Evolutionary conservation across 1,140 invertebrate genomes (phyloP).

Genomic region (Bombus breviceps): DNA sequence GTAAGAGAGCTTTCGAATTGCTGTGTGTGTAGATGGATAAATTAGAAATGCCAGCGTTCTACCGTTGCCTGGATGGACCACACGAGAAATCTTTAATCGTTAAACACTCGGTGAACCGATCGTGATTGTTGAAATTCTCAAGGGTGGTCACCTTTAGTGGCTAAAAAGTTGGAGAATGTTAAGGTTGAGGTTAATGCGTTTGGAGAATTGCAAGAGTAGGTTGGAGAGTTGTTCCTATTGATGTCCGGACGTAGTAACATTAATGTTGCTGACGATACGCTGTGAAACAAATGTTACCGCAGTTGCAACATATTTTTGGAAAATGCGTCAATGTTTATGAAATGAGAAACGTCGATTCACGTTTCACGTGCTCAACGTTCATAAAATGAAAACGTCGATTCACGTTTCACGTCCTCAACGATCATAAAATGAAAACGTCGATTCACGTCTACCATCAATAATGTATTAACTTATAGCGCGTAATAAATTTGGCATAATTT

Average conservation of each 20-base stretch:
- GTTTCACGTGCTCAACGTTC: too few species aligned
- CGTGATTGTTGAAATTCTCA: not conserved
- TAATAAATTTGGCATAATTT: too few species aligned
- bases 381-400: too few species aligned
- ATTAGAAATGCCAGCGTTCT: constrained; percentile 18
- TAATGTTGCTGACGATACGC: too few species aligned
- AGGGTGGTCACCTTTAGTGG: not conserved
- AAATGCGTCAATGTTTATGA: too few species aligned
- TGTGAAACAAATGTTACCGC: too few species aligned
- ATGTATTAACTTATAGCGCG: too few species aligned
- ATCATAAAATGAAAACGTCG: too few species aligned
- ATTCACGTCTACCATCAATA: too few species aligned
- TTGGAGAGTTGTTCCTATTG: not conserved
- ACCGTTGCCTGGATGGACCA: fast-evolving
- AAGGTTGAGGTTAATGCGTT: not conserved
- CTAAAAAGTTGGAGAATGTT: not conserved
- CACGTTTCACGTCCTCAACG: too few species aligned
- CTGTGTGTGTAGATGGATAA: constrained; percentile 20
- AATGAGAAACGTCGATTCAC: too few species aligned
- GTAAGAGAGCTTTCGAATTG: constrained; percentile 24
- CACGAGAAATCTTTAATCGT: not conserved
- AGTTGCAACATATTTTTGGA: too few species aligned
- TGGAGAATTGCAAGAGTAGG: not conserved
- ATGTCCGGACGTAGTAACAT: not conserved
- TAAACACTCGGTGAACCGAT: not conserved